These are phyloP conservation scores for Isichthys henryi DNA, from an alignment of 2,113 vertebrate genomes.

Conservation along the genomic window DNA sequence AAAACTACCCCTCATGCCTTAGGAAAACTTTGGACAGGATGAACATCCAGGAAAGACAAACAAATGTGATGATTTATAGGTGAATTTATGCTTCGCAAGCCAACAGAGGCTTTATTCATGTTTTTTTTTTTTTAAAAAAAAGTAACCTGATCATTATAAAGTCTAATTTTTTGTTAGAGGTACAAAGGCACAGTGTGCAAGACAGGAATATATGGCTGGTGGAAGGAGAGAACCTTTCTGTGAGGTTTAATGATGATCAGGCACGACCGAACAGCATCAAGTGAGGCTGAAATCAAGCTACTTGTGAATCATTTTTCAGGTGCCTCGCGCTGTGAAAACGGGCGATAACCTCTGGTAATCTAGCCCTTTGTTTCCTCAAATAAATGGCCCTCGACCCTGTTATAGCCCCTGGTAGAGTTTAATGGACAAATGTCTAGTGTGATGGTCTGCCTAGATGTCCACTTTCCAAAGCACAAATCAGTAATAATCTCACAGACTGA, in stretches of 20 bases:
- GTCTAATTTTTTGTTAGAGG: slow-evolving; percentile 39
- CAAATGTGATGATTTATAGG: slow-evolving; percentile 58
- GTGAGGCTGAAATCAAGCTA: neutral
- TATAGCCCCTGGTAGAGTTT: neutral
- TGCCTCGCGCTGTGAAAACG: neutral
- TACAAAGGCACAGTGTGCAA: slow-evolving; percentile 24
- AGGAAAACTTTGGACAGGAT: slow-evolving; percentile 57
- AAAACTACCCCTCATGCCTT: slow-evolving; percentile 27
- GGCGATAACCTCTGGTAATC: neutral
- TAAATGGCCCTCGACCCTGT: neutral
- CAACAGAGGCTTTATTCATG: slow-evolving; percentile 48
- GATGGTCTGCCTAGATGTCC: neutral
- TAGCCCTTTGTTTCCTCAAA: neutral
- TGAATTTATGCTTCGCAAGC: slow-evolving; percentile 42
- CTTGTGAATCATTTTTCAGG: neutral
- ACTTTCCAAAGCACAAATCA: neutral
- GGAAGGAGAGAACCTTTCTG: neutral
- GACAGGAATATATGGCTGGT: neutral
- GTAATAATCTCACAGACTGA: neutral
- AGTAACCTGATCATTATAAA: slow-evolving; percentile 49
- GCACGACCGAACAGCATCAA: neutral
- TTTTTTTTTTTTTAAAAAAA: slow-evolving; percentile 43
- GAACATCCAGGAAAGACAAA: slow-evolving; percentile 57
- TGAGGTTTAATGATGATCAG: neutral
- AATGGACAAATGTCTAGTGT: neutral